Percentiles rank a stretch among this genome's conserved stretches.
Evolutionary conservation across 2,888 invertebrate genomes (phyloP).

Genomic region (Melanargia galathea): DNA sequence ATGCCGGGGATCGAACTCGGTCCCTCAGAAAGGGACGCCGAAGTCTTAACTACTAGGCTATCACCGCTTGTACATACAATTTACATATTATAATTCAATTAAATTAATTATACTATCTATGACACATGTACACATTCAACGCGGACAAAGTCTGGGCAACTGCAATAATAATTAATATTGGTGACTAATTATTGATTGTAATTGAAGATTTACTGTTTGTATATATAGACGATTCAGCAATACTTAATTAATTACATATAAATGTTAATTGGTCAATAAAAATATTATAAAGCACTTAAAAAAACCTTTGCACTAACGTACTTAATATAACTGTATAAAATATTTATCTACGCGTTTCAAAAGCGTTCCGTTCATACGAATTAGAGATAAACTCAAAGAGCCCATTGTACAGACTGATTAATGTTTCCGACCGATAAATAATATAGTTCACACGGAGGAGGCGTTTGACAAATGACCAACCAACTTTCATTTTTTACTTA

Average conservation of each 20-base stretch:
- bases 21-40: too few species aligned
- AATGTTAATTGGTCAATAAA: slow-evolving; percentile 5
- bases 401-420: slow-evolving; percentile 64
- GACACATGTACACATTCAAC: too few species aligned
- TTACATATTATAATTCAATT: too few species aligned
- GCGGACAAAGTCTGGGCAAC: too few species aligned
- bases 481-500: slow-evolving; percentile 78
- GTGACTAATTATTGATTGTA: too few species aligned
- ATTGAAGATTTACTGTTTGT: too few species aligned
- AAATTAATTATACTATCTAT: too few species aligned
- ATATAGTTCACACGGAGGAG: slow-evolving; percentile 48
- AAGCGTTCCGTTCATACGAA: slow-evolving; percentile 20
- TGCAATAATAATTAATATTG: too few species aligned
- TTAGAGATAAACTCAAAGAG: slow-evolving; percentile 41
- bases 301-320: not conserved
- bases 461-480: slow-evolving; percentile 67
- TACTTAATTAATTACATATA: not conserved
- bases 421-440: slow-evolving; percentile 61
- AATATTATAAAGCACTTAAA: not conserved
- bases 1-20: too few species aligned
- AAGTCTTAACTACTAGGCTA: too few species aligned
- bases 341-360: slow-evolving; percentile 16
- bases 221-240: not conserved
- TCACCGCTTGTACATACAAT: too few species aligned
- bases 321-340: not conserved